phyloP scores from a whole-genome alignment of 2,797 vertebrate species.

The Amblyraja radiata region DNA sequence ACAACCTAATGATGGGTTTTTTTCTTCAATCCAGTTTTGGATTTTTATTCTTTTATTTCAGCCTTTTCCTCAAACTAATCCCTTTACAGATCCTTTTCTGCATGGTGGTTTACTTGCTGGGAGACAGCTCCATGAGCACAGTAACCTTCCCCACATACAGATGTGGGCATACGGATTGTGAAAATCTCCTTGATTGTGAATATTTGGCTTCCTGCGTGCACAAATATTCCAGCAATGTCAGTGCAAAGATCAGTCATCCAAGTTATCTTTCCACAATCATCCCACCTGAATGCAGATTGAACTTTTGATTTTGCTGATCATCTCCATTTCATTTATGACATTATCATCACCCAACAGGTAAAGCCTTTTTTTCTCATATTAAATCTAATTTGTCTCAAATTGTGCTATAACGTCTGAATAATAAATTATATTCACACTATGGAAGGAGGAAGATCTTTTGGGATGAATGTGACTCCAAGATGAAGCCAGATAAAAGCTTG shows the following conservation, averaged over 20 bases:
- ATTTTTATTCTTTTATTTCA: background rate
- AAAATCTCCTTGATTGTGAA: too few species aligned
- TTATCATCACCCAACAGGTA: background rate
- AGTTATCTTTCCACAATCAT: background rate
- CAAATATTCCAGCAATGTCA: background rate
- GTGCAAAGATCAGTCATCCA: background rate
- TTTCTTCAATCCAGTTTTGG: background rate
- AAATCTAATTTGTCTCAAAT: background rate
- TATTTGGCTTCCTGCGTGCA: background rate
- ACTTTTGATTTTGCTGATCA: background rate
- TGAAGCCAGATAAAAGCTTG: background rate
- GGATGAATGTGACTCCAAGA: background rate
- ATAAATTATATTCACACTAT: background rate
- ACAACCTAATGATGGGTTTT: background rate
- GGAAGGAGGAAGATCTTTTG: background rate
- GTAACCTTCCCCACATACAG: background rate
- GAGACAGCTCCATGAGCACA: background rate
- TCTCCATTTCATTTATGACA: background rate
- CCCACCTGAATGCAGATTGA: background rate
- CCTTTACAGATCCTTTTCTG: background rate
- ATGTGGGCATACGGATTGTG: too few species aligned
- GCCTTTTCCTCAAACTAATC: background rate
- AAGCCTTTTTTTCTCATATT: background rate
- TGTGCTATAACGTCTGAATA: background rate
- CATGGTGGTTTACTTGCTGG: background rate